Conservation (phyloP, 2,113 vertebrate species). For the Apteryx mantelli region DNA sequence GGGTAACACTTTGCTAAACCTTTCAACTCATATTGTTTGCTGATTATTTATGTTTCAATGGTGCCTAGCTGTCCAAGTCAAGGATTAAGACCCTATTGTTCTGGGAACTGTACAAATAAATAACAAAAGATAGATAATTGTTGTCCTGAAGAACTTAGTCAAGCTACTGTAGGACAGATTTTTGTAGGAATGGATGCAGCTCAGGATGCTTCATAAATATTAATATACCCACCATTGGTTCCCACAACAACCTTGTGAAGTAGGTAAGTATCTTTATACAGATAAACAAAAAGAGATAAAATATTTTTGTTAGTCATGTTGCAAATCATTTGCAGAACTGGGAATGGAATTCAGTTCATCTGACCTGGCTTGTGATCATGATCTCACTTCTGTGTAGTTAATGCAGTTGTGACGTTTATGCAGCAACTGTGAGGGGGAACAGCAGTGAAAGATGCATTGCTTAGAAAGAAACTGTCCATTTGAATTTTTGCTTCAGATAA, state of each 20-base stretch:
- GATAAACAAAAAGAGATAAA: background rate
- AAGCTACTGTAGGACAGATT: slow-evolving; percentile 46
- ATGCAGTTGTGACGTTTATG: slow-evolving; percentile 29
- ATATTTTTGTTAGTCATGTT: background rate
- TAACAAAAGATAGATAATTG: background rate
- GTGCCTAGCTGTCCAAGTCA: slow-evolving; percentile 58
- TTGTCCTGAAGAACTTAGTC: slow-evolving; percentile 38
- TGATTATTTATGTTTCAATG: slow-evolving; percentile 68
- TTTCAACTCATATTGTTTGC: slow-evolving; percentile 63
- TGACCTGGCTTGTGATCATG: background rate
- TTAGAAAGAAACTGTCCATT: background rate
- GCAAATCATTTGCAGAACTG: background rate
- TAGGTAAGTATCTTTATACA: background rate
- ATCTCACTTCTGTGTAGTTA: background rate
- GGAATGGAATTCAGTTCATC: background rate
- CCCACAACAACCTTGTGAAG: background rate
- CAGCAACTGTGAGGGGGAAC: background rate
- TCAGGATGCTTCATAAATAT: background rate
- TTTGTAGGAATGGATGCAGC: background rate
- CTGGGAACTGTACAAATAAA: slow-evolving; percentile 36
- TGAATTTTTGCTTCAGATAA: background rate
- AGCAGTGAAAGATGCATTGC: background rate
- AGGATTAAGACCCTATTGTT: slow-evolving; percentile 57
- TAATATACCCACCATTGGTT: background rate
- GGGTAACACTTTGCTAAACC: slow-evolving; percentile 36